phyloP scores from a whole-genome alignment of 2,113 vertebrate genomes.

The Tragelaphus strepsiceros region DNA sequence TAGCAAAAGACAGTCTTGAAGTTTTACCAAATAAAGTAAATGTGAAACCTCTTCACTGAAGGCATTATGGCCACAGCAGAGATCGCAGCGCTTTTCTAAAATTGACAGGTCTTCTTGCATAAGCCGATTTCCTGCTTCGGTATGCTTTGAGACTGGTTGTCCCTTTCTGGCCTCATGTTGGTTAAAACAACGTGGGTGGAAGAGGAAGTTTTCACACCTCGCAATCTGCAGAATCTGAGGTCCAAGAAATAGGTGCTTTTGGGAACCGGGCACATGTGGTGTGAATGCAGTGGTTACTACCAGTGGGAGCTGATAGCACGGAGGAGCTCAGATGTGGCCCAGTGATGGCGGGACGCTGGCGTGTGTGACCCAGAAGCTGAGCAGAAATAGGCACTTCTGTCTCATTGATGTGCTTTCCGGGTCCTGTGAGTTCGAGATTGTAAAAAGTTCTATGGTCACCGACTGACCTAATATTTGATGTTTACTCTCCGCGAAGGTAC shows the following conservation, averaged over 20 bases:
- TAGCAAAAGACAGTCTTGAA: not conserved
- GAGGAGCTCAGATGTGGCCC: not conserved
- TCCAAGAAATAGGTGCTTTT: conserved; percentile 51
- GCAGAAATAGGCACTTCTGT: not conserved
- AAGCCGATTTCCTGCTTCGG: conserved; percentile 46
- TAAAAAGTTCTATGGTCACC: not conserved
- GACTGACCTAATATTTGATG: not conserved
- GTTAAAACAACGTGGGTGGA: conserved; percentile 43
- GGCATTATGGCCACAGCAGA: not conserved
- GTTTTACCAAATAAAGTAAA: conserved; percentile 11
- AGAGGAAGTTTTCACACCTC: conserved; percentile 40
- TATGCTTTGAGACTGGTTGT: not conserved
- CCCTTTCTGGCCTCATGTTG: not conserved
- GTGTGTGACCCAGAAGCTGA: conserved; percentile 15
- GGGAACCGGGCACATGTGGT: conserved; percentile 30
- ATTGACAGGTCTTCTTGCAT: not conserved
- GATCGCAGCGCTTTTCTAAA: not conserved
- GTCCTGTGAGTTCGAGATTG: not conserved
- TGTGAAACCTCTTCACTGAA: not conserved
- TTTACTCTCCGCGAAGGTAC: not conserved
- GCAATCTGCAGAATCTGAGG: conserved; percentile 45
- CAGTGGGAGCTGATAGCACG: not conserved
- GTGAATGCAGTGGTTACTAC: not conserved
- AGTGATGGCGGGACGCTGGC: not conserved
- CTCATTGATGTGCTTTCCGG: not conserved